These are phyloP conservation scores for Callospermophilus lateralis DNA, from an alignment of 2,113 vertebrate species.

Conservation along the genomic window DNA sequence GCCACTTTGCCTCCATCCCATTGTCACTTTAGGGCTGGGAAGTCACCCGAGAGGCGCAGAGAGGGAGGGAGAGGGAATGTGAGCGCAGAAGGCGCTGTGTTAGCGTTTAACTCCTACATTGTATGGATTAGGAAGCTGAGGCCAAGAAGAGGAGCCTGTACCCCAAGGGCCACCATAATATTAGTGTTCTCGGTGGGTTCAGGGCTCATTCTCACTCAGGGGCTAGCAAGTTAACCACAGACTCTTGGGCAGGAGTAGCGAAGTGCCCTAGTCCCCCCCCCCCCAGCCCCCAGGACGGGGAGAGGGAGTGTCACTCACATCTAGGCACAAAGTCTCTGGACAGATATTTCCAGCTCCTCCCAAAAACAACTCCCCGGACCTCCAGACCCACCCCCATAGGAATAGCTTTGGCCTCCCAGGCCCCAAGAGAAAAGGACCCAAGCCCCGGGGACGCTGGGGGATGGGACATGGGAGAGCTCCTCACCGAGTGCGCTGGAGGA, in stretches of 20 bases:
- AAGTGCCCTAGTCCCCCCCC: too few relatives aligned
- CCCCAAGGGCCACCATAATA: not conserved
- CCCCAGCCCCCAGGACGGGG: not conserved
- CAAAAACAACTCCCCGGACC: too few relatives aligned
- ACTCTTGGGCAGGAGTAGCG: not conserved
- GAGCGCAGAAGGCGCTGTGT: not conserved
- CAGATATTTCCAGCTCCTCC: not conserved
- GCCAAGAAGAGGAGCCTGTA: not conserved
- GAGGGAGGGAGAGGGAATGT: not conserved
- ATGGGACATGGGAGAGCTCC: not conserved
- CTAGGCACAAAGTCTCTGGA: not conserved
- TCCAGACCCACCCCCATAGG: not conserved
- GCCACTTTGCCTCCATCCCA: not conserved
- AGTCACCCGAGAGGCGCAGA: not conserved
- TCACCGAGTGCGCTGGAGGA: not conserved
- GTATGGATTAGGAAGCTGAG: not conserved
- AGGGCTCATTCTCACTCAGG: not conserved
- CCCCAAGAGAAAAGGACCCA: not conserved
- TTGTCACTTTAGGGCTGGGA: not conserved
- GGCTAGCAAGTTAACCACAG: not conserved
- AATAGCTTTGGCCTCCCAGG: not conserved
- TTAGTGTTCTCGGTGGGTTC: not conserved
- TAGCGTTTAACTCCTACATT: accelerated
- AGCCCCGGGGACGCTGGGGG: not conserved
- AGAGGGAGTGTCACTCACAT: not conserved